These are phyloP conservation scores for Linurgus olivaceus DNA, from an alignment of 2,797 vertebrate species.

Conservation along the genomic window DNA sequence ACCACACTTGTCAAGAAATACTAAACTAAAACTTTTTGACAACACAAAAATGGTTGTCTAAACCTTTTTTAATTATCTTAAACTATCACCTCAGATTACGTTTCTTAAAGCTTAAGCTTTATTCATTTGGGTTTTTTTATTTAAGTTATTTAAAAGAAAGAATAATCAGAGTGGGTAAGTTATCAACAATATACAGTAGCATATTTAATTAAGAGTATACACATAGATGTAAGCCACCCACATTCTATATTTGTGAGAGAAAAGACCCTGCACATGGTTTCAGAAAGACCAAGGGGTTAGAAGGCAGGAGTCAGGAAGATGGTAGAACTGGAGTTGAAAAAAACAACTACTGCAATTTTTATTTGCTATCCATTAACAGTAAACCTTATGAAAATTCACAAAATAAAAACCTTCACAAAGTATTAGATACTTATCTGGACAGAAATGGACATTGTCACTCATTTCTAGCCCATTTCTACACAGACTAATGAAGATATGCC, in stretches of 20 bases:
- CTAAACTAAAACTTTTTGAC: neutral
- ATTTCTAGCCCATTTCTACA: rapidly evolving
- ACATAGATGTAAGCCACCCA: neutral
- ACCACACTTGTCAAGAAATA: neutral
- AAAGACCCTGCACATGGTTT: neutral
- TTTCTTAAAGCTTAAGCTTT: neutral
- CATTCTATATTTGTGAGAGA: neutral
- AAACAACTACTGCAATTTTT: neutral
- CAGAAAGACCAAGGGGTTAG: neutral
- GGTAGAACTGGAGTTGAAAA: neutral
- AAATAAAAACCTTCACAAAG: neutral
- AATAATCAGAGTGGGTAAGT: neutral
- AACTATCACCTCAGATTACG: neutral
- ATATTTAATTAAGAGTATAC: neutral
- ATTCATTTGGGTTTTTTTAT: neutral
- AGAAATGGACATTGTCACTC: neutral
- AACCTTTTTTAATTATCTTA: neutral
- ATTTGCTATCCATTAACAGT: neutral
- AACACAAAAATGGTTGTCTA: neutral
- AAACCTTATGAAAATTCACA: neutral
- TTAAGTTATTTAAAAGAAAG: neutral
- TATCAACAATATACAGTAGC: neutral
- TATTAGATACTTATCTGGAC: neutral
- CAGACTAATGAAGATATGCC: neutral
- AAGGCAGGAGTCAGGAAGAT: neutral